phyloP scores from a whole-genome alignment of 2,113 vertebrate genomes.

The Sialia sialis region DNA sequence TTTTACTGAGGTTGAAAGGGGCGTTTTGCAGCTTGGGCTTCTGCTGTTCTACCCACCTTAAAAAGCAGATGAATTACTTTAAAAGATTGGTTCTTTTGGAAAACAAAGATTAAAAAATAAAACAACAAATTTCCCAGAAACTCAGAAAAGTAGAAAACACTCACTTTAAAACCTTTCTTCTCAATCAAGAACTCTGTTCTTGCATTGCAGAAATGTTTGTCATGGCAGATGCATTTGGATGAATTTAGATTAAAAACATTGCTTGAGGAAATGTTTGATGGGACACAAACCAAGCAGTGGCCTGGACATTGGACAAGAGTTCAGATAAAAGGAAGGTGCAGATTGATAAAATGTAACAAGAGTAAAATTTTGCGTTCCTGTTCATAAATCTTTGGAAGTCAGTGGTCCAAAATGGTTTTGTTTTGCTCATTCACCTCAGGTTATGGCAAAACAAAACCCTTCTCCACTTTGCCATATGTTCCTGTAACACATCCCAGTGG shows the following conservation, averaged over 20 bases:
- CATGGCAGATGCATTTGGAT: neutral
- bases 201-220: neutral
- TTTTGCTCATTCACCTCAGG: neutral
- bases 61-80: neutral
- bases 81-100: neutral
- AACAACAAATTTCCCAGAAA: neutral
- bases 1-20: neutral
- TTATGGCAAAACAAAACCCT: neutral
- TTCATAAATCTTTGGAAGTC: neutral
- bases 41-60: neutral
- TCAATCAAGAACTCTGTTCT: neutral
- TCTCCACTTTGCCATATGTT: fast-evolving
- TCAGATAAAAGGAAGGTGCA: neutral
- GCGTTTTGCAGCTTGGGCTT: neutral
- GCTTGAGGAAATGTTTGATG: constrained; percentile 22
- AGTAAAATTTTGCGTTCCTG: neutral
- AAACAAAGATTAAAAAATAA: too few relatives aligned
- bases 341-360: neutral
- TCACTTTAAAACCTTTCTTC: neutral
- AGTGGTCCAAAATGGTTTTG: neutral
- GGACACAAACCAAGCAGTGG: neutral
- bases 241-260: neutral
- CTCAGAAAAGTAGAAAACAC: neutral
- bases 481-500: neutral
- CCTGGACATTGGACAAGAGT: neutral